Conservation (phyloP, 2,113 vertebrate genomes). For the Upupa epops region DNA sequence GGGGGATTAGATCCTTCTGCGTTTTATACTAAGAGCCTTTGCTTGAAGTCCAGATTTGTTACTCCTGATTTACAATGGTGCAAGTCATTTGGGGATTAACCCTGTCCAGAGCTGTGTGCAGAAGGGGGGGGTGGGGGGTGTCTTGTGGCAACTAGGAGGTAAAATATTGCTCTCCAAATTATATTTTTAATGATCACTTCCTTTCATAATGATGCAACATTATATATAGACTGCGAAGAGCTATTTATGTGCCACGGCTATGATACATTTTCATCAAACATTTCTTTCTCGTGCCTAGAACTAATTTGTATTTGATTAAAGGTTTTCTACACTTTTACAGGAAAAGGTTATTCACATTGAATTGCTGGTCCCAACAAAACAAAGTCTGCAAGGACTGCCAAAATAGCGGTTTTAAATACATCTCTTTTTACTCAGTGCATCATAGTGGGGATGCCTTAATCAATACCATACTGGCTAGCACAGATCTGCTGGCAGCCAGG, state of each 20-base stretch:
- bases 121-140: background rate
- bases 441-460: constrained; percentile 59
- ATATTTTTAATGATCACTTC: constrained; percentile 71
- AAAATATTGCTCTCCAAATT: constrained; percentile 69
- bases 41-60: constrained; percentile 39
- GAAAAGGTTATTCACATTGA: constrained; percentile 63
- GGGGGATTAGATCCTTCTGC: constrained; percentile 9
- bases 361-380: constrained; percentile 62
- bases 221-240: constrained; percentile 67
- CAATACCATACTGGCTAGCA: constrained; percentile 6
- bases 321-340: constrained; percentile 54
- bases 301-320: constrained; percentile 80
- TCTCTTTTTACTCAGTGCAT: constrained; percentile 32
- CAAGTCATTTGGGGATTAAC: constrained; percentile 49
- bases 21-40: constrained; percentile 16
- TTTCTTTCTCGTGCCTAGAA: constrained; percentile 63
- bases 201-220: constrained; percentile 70
- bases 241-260: constrained; percentile 61
- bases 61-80: constrained; percentile 47
- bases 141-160: constrained; percentile 49
- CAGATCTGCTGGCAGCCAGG: background rate
- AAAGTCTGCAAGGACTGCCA: constrained; percentile 16
- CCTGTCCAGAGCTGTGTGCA: constrained; percentile 9
- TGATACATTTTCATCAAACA: constrained; percentile 60
- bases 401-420: constrained; percentile 41